phyloP scores from a whole-genome alignment of 2,113 vertebrate genomes.

The Trichechus manatus region DNA sequence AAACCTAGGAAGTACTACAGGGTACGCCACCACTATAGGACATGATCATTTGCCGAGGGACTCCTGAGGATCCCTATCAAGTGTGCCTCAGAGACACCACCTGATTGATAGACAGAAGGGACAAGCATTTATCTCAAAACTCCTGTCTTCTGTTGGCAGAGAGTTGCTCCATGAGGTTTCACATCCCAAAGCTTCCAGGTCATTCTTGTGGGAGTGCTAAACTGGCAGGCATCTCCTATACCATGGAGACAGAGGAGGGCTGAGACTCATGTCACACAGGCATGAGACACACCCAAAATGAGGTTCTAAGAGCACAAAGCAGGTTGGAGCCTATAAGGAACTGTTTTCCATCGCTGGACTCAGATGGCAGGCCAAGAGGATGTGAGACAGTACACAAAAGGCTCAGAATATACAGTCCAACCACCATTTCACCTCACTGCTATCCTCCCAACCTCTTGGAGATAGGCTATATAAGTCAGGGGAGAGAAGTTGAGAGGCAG shows the following conservation, averaged over 20 bases:
- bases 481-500: background rate
- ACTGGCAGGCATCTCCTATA: too few species aligned
- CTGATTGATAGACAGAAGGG: background rate
- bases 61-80: background rate
- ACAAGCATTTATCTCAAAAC: background rate
- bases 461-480: background rate
- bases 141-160: background rate
- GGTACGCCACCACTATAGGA: accelerated
- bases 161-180: background rate
- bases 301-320: background rate
- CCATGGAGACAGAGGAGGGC: background rate
- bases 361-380: background rate
- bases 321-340: background rate
- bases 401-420: too few species aligned
- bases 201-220: background rate
- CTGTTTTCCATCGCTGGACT: background rate
- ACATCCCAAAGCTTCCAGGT: background rate
- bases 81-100: background rate
- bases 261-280: background rate
- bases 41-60: too few species aligned
- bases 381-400: background rate
- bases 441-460: background rate
- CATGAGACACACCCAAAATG: too few species aligned
- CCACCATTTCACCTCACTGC: accelerated
- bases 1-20: background rate